Percentiles rank a stretch among this genome's conserved stretches.
Evolutionary conservation across 1,140 invertebrate species (phyloP).

Genomic region (Anastrepha obliqua): DNA sequence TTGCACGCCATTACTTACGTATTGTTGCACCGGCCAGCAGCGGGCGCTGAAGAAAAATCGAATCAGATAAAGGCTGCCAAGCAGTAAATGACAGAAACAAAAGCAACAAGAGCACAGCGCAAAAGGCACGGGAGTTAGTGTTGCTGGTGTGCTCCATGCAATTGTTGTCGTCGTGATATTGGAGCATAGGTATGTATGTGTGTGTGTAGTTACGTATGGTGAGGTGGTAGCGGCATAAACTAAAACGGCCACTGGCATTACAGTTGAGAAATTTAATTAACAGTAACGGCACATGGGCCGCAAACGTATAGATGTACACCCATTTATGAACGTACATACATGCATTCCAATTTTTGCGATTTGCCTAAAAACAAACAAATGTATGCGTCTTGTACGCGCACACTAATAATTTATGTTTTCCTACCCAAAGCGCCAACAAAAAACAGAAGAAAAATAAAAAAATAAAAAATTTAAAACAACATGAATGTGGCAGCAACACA

Average conservation of each 20-base stretch:
- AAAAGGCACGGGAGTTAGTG: not conserved
- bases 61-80: constrained; percentile 8
- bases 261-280: constrained; percentile 48
- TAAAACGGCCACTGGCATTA: constrained; percentile 13
- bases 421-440: not conserved
- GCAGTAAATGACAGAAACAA: not conserved
- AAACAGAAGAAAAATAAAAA: not conserved
- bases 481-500: not conserved
- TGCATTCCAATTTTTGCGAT: not conserved
- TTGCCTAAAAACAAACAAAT: not conserved
- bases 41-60: not conserved
- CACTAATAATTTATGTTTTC: constrained; percentile 29
- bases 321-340: too few relatives aligned
- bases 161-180: not conserved
- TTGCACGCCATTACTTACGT: constrained; percentile 4
- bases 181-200: not conserved
- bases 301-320: too few relatives aligned
- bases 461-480: not conserved
- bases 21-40: not conserved
- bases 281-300: not conserved
- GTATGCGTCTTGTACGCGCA: not conserved
- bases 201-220: not conserved
- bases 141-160: not conserved
- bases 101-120: not conserved
- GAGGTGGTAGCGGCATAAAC: not conserved